Evolutionary conservation across 2,888 invertebrate genomes (phyloP), one percentile per base, ranked within the genome.

Genomic region (Calameuta filiformis): DNA sequence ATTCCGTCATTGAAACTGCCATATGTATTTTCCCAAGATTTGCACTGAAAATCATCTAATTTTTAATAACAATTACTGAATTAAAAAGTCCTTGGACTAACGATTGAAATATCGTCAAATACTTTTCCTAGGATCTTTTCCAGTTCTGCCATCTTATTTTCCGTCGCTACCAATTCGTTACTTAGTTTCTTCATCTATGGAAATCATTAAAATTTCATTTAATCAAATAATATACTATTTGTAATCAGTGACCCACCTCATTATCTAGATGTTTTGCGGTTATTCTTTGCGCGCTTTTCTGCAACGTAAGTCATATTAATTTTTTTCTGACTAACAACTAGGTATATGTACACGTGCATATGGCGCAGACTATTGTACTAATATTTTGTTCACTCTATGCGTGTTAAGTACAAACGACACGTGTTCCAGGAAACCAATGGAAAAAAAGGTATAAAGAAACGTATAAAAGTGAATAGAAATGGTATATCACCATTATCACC

Each of bases 121-220:
- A 91, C 91, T 88, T 90, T 89, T 73, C 81, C 83, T 1, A 91
- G 75, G 31, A 88, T 83, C 69, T 82, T 86, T 75, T 91, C 89
- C 35, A 91, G 77, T n/a, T 89, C 88, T 2, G 81, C 75, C 35
- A 91, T 79, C 77, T 89, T 90, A 30, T 78, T 81, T 35, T 83
- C 81, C 0, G 89, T 86, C 11, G 78, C 75, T 0, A 80, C 75
- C 31, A 90, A 82, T 37, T 90, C 89, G 0, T 80, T 76, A 37
- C 83, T 87, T 33, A 91, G 76, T 9, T 82, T 86, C 71, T 84
- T 83, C 77, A 89, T 88, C 91, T 91, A 71, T 6, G 71, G 3
- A 31, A 71, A 23, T 12, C 71, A 31, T 71, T 71, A 71, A 71
- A 71, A 71, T 71, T 1, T 3, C 31, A 71, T 71, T 71, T 71